Percentiles rank a stretch among this genome's conserved stretches.
These are phyloP conservation scores for Tetragonula clypearis DNA, from an alignment of 1,140 invertebrate genomes.

Conservation along the genomic window DNA sequence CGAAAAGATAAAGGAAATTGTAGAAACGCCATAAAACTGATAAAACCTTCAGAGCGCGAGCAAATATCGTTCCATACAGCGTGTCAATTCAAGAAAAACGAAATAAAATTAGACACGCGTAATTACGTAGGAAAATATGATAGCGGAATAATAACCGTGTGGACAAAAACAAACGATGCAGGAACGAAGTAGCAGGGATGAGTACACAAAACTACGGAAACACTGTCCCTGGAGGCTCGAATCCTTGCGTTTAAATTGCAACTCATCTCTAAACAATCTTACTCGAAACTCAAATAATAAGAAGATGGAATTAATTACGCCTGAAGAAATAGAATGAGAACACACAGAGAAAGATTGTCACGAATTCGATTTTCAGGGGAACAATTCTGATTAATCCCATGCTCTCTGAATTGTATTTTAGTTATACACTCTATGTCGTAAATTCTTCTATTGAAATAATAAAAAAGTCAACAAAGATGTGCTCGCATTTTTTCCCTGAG, in stretches of 20 bases:
- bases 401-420: too few species aligned
- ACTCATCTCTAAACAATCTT: slow-evolving; percentile 2
- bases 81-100: background rate
- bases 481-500: background rate
- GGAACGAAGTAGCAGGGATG: background rate
- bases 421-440: too few species aligned
- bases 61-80: rapidly evolving
- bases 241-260: background rate
- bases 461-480: background rate
- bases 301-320: background rate
- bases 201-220: background rate
- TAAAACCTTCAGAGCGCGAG: background rate
- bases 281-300: background rate
- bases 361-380: background rate
- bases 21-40: too few species aligned
- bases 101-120: background rate
- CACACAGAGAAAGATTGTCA: background rate
- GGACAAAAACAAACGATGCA: background rate
- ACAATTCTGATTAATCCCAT: too few species aligned
- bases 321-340: background rate
- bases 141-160: background rate
- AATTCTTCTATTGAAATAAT: too few species aligned
- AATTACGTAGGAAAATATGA: background rate
- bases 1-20: background rate
- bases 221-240: background rate